phyloP scores from a whole-genome alignment of 2,113 vertebrate genomes.

The Odontophorus gujanensis region DNA sequence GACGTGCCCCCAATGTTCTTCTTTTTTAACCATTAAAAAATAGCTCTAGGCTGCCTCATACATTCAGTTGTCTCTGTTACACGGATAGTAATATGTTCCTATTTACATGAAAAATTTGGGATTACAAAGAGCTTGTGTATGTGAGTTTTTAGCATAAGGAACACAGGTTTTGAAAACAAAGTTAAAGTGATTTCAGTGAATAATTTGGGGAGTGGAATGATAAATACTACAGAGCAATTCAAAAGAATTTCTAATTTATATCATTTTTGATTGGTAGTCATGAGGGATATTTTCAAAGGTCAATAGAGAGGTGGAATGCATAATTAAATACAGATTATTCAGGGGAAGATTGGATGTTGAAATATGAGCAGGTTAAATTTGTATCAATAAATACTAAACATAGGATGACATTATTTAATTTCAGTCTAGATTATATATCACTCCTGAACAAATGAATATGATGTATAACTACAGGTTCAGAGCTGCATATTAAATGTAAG shows the following conservation, averaged over 20 bases:
- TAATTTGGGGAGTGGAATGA: conserved; percentile 27
- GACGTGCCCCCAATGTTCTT: background rate
- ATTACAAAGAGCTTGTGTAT: background rate
- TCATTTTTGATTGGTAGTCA: conserved; percentile 59
- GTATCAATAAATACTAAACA: conserved; percentile 73
- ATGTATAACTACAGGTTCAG: conserved; percentile 56
- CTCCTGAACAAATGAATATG: conserved; percentile 62
- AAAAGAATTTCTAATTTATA: conserved; percentile 52
- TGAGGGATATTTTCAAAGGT: conserved; percentile 63
- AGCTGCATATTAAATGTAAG: conserved; percentile 43
- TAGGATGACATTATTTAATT: conserved; percentile 64
- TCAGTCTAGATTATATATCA: conserved; percentile 56
- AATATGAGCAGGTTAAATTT: conserved; percentile 69
- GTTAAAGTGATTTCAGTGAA: background rate
- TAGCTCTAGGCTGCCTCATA: background rate
- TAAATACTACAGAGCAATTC: conserved; percentile 19
- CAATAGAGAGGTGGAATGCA: conserved; percentile 71
- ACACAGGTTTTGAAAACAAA: background rate
- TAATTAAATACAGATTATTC: conserved; percentile 69
- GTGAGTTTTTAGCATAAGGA: background rate
- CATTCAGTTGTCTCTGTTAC: background rate
- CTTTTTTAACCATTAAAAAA: background rate
- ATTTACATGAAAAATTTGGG: background rate
- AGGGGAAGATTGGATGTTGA: conserved; percentile 51
- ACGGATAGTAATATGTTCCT: background rate